These are phyloP conservation scores for Carapus acus DNA, from an alignment of 2,797 vertebrate genomes.

Conservation along the genomic window DNA sequence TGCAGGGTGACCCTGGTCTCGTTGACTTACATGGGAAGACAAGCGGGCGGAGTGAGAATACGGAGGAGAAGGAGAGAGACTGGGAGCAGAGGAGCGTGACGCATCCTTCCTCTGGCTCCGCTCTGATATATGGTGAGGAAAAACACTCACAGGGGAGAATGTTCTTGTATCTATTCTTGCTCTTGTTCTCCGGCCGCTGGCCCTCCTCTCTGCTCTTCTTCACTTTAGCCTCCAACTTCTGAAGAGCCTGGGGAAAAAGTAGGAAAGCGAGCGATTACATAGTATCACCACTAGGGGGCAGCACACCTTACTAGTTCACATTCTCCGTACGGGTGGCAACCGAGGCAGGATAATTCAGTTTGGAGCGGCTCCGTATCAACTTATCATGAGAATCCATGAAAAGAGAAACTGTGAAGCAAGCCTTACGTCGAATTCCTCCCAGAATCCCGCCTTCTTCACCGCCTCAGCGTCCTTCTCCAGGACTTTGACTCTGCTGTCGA, in stretches of 20 bases:
- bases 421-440: slow-evolving; percentile 97
- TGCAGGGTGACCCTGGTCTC: slow-evolving; percentile 86
- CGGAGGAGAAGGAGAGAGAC: too few relatives aligned
- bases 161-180: slow-evolving; percentile 98
- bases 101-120: too few relatives aligned
- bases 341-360: background rate
- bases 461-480: slow-evolving; percentile 70
- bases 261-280: background rate
- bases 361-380: background rate
- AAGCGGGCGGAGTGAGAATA: slow-evolving; percentile 8
- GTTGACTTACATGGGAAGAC: slow-evolving; percentile 74
- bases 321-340: background rate
- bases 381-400: background rate
- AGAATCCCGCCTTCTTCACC: slow-evolving; percentile 89
- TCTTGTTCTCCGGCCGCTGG: slow-evolving; percentile 93
- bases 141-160: slow-evolving; percentile 90
- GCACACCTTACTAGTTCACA: slow-evolving; percentile 8
- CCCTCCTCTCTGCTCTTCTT: slow-evolving; percentile 89
- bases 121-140: background rate
- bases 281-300: slow-evolving; percentile 49
- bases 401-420: background rate
- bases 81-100: background rate
- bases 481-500: slow-evolving; percentile 85
- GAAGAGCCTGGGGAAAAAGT: slow-evolving; percentile 74
- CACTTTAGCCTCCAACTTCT: slow-evolving; percentile 90